phyloP scores from a whole-genome alignment of 1,140 invertebrate species.

The Drosophila virilis region DNA sequence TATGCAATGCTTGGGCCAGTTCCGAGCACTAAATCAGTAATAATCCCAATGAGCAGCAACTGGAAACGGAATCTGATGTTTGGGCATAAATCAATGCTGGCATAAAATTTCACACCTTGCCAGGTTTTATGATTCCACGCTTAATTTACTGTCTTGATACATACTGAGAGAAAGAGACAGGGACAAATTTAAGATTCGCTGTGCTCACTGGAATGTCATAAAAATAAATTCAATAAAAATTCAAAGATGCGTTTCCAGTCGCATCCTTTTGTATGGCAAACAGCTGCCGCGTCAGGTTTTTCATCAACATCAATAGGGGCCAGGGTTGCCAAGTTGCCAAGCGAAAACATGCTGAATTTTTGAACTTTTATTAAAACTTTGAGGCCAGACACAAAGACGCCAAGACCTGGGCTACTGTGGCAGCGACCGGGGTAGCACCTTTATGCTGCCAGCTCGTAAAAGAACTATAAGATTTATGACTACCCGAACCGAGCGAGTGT shows the following conservation, averaged over 20 bases:
- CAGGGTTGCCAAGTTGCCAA: slow-evolving; percentile 2
- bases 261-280: slow-evolving; percentile 52
- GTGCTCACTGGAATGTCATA: slow-evolving; percentile 68
- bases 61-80: slow-evolving; percentile 41
- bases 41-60: slow-evolving; percentile 66
- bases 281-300: slow-evolving; percentile 45
- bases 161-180: slow-evolving; percentile 9
- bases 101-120: slow-evolving; percentile 81
- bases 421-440: background rate
- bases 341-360: slow-evolving; percentile 32
- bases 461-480: slow-evolving; percentile 43
- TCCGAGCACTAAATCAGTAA: slow-evolving; percentile 67
- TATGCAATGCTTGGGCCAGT: slow-evolving; percentile 43
- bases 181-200: slow-evolving; percentile 53
- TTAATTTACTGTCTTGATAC: slow-evolving; percentile 75
- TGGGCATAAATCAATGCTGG: slow-evolving; percentile 71
- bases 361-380: slow-evolving; percentile 38
- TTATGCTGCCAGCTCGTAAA: slow-evolving; percentile 39
- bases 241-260: slow-evolving; percentile 44
- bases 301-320: slow-evolving; percentile 22
- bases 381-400: slow-evolving; percentile 62
- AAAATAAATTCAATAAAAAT: slow-evolving; percentile 80
- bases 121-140: slow-evolving; percentile 76
- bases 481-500: slow-evolving; percentile 9
- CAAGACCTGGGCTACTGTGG: slow-evolving; percentile 31